These are phyloP conservation scores for Julus scanicus DNA, from an alignment of 2,888 invertebrate genomes.

Conservation along the genomic window DNA sequence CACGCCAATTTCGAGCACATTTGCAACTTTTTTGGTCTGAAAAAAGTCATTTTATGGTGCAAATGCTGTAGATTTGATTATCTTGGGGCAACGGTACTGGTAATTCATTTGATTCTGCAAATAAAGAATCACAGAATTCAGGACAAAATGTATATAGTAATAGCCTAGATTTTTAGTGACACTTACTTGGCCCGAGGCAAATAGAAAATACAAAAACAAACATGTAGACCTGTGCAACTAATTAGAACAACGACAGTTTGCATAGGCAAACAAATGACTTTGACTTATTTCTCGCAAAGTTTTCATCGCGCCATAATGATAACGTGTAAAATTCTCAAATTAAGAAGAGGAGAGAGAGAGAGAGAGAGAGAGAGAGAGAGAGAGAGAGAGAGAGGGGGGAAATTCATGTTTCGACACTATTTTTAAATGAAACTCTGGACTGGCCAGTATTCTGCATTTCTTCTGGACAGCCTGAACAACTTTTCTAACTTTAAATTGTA, in stretches of 20 bases:
- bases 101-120: constrained; percentile 35
- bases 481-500: too few relatives aligned
- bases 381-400: neutral
- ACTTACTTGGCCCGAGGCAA: neutral
- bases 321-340: neutral
- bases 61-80: constrained; percentile 42
- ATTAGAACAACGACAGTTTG: constrained; percentile 19
- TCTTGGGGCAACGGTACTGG: constrained; percentile 42
- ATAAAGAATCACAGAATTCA: constrained; percentile 36
- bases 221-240: constrained; percentile 34
- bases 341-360: neutral
- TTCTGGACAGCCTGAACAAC: too few relatives aligned
- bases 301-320: neutral
- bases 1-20: constrained; percentile 36
- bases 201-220: constrained; percentile 1
- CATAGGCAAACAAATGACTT: constrained; percentile 42
- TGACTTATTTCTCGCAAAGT: neutral
- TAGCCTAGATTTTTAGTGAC: constrained; percentile 35
- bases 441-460: too few relatives aligned
- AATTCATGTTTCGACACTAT: too few relatives aligned
- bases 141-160: constrained; percentile 4
- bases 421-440: too few relatives aligned
- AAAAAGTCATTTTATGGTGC: constrained; percentile 41
- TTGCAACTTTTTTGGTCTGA: constrained; percentile 27
- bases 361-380: too few relatives aligned